Conservation (phyloP, 2,888 invertebrate species). For the Phyto melanocephala region DNA sequence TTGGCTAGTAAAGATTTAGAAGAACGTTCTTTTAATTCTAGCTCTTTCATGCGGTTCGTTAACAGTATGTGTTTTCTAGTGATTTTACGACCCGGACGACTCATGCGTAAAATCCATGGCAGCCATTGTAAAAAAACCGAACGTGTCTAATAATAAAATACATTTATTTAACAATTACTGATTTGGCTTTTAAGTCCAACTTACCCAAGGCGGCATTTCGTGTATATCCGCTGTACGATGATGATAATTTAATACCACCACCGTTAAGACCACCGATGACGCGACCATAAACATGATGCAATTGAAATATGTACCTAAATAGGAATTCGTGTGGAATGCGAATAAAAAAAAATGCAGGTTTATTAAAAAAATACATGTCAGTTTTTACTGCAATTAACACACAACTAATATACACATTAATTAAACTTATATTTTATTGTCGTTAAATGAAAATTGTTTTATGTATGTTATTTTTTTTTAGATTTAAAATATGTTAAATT, state of each 20-base stretch:
- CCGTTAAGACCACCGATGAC: conserved; percentile 97
- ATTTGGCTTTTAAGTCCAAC: conserved; percentile 73
- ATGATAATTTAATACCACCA: conserved; percentile 97
- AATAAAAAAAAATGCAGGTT: conserved; percentile 33
- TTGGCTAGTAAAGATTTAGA: conserved; percentile 96
- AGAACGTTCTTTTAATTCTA: conserved; percentile 95
- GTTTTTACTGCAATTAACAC: conserved; percentile 37
- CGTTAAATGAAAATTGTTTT: conserved; percentile 69
- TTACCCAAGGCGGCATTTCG: conserved; percentile 98
- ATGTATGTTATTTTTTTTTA: conserved; percentile 6
- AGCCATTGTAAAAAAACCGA: conserved; percentile 97
- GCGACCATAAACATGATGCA: conserved; percentile 99
- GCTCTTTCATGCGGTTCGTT: conserved; percentile 93
- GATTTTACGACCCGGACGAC: conserved; percentile 96
- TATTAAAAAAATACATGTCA: conserved; percentile 15
- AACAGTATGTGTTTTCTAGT: conserved; percentile 93
- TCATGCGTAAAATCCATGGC: conserved; percentile 97
- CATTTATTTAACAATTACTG: background rate
- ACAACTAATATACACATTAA: conserved; percentile 55
- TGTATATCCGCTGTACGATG: conserved; percentile 98
- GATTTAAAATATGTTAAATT: conserved; percentile 26
- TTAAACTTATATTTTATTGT: conserved; percentile 26
- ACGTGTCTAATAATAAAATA: conserved; percentile 86
- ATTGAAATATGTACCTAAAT: conserved; percentile 97
- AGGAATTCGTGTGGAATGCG: conserved; percentile 68